Percentiles rank a stretch among this genome's conserved stretches.
Conservation (phyloP, 1,140 invertebrate genomes). For the Branchinecta lynchi region DNA sequence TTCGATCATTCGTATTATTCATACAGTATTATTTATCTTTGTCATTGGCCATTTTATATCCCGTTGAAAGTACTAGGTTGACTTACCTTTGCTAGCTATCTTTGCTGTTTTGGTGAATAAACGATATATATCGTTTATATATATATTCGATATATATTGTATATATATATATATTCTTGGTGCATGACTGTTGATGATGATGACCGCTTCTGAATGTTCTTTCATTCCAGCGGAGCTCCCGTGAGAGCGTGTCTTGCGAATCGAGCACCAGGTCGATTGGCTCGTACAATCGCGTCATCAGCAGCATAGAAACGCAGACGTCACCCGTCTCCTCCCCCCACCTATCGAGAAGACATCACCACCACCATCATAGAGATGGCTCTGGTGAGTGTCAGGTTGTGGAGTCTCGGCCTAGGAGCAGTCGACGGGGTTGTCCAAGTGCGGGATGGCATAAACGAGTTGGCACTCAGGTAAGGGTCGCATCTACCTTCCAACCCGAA, state of each 20-base stretch:
- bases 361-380: neutral
- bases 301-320: conserved; percentile 35
- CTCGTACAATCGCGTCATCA: conserved; percentile 20
- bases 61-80: too few relatives aligned
- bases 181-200: too few relatives aligned
- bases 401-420: neutral
- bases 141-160: too few relatives aligned
- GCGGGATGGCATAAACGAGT: neutral
- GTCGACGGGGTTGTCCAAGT: neutral
- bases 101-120: too few relatives aligned
- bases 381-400: conserved; percentile 6
- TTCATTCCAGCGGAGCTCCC: neutral
- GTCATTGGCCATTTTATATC: too few relatives aligned
- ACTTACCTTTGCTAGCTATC: too few relatives aligned
- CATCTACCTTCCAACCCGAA: too few relatives aligned
- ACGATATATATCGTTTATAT: too few relatives aligned
- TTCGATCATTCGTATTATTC: too few relatives aligned
- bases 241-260: neutral
- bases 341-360: conserved; percentile 12
- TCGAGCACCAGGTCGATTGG: neutral
- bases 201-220: neutral
- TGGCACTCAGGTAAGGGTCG: neutral
- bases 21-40: too few relatives aligned
- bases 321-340: conserved; percentile 38
- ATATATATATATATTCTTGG: too few relatives aligned